phyloP scores from a whole-genome alignment of 1,140 invertebrate species.

The Zaprionus lachaisei region DNA sequence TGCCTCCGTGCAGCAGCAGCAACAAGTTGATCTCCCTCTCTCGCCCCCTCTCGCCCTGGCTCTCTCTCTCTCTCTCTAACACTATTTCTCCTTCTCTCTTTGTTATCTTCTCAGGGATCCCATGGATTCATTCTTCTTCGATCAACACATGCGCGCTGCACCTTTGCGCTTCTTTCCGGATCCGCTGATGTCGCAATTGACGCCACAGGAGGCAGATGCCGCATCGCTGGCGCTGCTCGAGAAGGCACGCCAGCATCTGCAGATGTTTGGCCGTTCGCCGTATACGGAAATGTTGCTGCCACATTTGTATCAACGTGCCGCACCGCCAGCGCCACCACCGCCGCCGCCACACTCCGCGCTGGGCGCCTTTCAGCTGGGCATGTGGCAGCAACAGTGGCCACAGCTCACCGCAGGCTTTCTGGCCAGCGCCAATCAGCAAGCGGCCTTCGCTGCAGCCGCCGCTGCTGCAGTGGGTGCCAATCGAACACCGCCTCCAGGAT shows the following conservation, averaged over 20 bases:
- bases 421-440: conserved; percentile 81
- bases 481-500: conserved; percentile 61
- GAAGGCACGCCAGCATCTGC: conserved; percentile 87
- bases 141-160: conserved; percentile 88
- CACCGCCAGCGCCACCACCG: conserved; percentile 47
- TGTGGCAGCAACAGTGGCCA: conserved; percentile 84
- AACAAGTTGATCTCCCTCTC: conserved; percentile 25
- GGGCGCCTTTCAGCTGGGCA: conserved; percentile 81
- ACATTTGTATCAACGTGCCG: conserved; percentile 78
- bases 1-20: conserved; percentile 37
- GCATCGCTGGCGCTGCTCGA: conserved; percentile 86
- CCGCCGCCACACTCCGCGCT: conserved; percentile 60
- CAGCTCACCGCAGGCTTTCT: conserved; percentile 82
- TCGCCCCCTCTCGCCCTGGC: background rate
- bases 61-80: background rate
- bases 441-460: conserved; percentile 65
- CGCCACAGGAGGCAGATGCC: conserved; percentile 86
- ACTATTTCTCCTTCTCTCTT: background rate
- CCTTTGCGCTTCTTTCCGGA: conserved; percentile 87
- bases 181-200: conserved; percentile 84
- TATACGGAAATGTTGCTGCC: conserved; percentile 84
- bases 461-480: conserved; percentile 72
- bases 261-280: conserved; percentile 86
- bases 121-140: conserved; percentile 88
- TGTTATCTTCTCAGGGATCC: conserved; percentile 85